Evolutionary conservation across 2,113 vertebrate genomes (phyloP).

Genomic region (Chrysochloris asiatica): DNA sequence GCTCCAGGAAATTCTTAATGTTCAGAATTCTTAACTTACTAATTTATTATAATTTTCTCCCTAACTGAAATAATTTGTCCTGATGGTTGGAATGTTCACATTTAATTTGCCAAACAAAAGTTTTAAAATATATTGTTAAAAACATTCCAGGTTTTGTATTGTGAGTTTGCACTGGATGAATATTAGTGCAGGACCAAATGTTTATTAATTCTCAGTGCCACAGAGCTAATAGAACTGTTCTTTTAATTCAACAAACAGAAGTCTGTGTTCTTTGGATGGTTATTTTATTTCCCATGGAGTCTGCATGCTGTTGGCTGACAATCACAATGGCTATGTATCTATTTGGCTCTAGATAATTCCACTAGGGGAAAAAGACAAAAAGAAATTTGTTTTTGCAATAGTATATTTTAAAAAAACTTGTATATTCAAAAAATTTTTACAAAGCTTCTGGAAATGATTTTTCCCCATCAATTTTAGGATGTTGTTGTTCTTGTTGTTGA

Average conservation of each 20-base stretch:
- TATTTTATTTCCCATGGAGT: slow-evolving; percentile 75
- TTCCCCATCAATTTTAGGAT: not conserved
- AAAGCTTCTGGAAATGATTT: slow-evolving; percentile 22
- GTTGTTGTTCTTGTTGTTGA: too few relatives aligned
- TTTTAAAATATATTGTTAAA: slow-evolving; percentile 69
- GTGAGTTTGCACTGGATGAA: slow-evolving; percentile 54
- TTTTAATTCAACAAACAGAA: slow-evolving; percentile 82
- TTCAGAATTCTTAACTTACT: slow-evolving; percentile 60
- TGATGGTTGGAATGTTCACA: slow-evolving; percentile 68
- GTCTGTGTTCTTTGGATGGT: slow-evolving; percentile 77
- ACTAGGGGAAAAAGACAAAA: not conserved
- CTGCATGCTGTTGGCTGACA: slow-evolving; percentile 75
- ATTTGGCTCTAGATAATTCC: slow-evolving; percentile 56
- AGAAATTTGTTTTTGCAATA: slow-evolving; percentile 62
- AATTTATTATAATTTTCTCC: slow-evolving; percentile 52
- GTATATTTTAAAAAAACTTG: slow-evolving; percentile 47
- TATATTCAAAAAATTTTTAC: slow-evolving; percentile 38
- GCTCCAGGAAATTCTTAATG: slow-evolving; percentile 44
- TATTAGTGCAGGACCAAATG: slow-evolving; percentile 73
- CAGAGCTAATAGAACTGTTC: slow-evolving; percentile 77
- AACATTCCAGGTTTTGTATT: slow-evolving; percentile 35
- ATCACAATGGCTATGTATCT: slow-evolving; percentile 68
- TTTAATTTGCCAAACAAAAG: slow-evolving; percentile 69
- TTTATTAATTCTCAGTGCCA: slow-evolving; percentile 76
- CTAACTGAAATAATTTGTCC: slow-evolving; percentile 65